Evolutionary conservation across 2,888 invertebrate species (phyloP).

Genomic region (Drosophila flavopinicola): DNA sequence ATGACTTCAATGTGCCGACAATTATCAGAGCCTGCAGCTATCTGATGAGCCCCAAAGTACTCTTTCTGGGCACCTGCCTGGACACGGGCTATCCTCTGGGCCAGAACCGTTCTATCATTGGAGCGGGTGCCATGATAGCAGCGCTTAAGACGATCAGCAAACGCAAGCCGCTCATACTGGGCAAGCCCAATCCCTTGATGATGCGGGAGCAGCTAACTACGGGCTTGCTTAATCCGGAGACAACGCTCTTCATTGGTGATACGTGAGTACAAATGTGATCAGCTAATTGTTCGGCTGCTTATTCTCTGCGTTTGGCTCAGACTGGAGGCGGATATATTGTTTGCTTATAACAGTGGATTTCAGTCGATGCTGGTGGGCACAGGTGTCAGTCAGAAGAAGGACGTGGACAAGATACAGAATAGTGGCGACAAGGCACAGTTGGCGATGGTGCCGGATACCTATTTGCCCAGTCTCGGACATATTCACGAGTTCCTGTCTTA

Average conservation of each 20-base stretch:
- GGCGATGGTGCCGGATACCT: constrained; percentile 53
- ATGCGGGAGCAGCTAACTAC: not conserved
- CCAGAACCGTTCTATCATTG: constrained; percentile 40
- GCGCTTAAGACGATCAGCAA: constrained; percentile 39
- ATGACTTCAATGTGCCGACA: constrained; percentile 42
- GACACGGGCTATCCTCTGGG: constrained; percentile 52
- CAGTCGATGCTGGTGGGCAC: constrained; percentile 63
- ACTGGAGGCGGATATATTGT: constrained; percentile 52
- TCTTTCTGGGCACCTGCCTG: constrained; percentile 56
- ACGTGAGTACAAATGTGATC: constrained; percentile 45
- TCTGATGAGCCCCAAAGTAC: constrained; percentile 20
- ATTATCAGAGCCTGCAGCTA: constrained; percentile 50
- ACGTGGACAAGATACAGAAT: constrained; percentile 37
- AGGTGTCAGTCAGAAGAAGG: constrained; percentile 42
- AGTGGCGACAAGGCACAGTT: constrained; percentile 28
- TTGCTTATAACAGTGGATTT: constrained; percentile 58
- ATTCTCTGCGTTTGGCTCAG: constrained; percentile 21
- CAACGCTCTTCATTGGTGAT: constrained; percentile 64
- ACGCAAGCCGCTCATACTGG: constrained; percentile 57
- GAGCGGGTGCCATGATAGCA: constrained; percentile 57
- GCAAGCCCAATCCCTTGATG: constrained; percentile 69
- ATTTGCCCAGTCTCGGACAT: constrained; percentile 43
- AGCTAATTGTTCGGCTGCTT: not conserved
- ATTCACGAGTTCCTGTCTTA: constrained; percentile 51
- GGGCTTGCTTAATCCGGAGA: constrained; percentile 47